Conservation (phyloP, 2,113 vertebrate species). For the Pygoscelis adeliae region DNA sequence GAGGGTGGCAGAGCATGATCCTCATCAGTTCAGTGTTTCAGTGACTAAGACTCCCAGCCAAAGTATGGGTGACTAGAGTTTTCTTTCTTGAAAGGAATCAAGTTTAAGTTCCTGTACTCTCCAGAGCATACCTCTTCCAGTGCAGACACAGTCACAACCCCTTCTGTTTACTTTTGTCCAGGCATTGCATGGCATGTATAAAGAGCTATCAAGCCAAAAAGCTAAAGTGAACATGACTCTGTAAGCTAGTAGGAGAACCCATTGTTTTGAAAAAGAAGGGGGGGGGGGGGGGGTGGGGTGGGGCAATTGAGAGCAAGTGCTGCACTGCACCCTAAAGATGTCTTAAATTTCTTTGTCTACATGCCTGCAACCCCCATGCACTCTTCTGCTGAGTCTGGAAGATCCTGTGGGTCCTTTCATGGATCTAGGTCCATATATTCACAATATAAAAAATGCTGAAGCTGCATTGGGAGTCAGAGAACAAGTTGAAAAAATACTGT, state of each 20-base stretch:
- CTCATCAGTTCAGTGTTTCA: background rate
- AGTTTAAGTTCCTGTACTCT: background rate
- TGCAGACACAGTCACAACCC: accelerated
- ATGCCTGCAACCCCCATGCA: background rate
- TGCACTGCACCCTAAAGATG: background rate
- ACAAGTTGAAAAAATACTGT: background rate
- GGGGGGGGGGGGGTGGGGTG: too few relatives aligned
- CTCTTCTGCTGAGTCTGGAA: background rate
- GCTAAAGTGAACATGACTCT: background rate
- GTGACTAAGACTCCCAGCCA: background rate
- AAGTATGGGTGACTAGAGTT: background rate
- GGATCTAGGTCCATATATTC: background rate
- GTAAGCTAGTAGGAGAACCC: background rate
- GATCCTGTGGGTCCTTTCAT: background rate
- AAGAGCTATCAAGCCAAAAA: background rate
- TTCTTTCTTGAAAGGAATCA: background rate
- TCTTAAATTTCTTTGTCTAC: background rate
- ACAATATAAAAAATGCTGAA: background rate
- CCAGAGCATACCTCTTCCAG: background rate
- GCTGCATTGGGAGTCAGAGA: background rate
- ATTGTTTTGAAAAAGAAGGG: background rate
- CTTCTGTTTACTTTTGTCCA: background rate
- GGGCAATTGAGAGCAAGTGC: background rate
- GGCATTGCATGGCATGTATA: background rate
- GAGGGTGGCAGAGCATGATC: background rate